Base-by-base conservation (phyloP, 1,140 invertebrate species). In the Drosophila bipectinata region DNA sequence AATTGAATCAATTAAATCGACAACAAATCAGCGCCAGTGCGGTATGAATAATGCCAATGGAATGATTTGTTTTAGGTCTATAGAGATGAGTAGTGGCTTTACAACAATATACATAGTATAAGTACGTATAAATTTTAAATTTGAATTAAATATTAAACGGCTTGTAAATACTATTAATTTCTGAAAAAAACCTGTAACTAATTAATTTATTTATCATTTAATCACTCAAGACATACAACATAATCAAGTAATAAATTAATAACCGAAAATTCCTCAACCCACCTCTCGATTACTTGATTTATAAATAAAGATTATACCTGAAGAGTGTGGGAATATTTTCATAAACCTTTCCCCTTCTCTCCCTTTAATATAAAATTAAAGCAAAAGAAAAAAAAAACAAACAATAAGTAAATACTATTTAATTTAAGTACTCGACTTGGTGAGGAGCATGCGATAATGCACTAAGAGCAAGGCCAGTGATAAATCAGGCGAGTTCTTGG, bases 1-100 rank as follows among this genome's bases (percentile, higher is more conserved):
- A 69, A 69, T 55, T 69, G 66, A 68, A 69, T 69, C 66, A 69
- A 69, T 69, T 69, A 69, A 47, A 69, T 69, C 32, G 66, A n/a
- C 14, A 24, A 30, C 39, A 68, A 68, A 48, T 69, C 49, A 69
- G 32, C 63, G 41, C 30, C 66, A 47, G 9, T 12, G 21, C 34
- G 18, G 28, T 21, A 47, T 69, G 28, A 68, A 56, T 56, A 69
- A 69, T 37, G 28, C 62, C 48, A 47, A 34, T 44, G 54, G 6
- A 21, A 8, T 21, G 32, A 15, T 12, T 5, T 28, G 34, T 61
- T 12, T 61, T 8, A 48, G 44, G 14, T 41, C n/a, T 4, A 41
- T n/a, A 3, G n/a, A 4, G 26, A 28, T 28, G 26, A 28, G 26
- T 28, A 21, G 21, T 21, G 21, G 2, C 21, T 21, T 21, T 21